Base-by-base conservation (phyloP, 2,797 vertebrate genomes). In the Pogoniulus pusillus region DNA sequence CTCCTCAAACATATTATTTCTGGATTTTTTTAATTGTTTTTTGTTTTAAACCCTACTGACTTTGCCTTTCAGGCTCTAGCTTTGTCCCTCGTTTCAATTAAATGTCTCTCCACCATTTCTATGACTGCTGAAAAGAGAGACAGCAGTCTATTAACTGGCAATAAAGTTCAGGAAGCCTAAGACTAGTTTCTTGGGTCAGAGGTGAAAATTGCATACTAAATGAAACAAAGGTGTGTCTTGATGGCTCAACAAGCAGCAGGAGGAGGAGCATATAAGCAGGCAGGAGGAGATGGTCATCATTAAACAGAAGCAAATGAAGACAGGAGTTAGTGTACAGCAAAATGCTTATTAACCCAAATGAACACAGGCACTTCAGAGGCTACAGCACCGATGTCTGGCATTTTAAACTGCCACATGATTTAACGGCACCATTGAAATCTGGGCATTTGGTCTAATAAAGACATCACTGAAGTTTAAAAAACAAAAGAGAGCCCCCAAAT, bases 111-210 rank as follows among this genome's bases (percentile, higher is more conserved):
- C 91, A 90, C 96, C 93, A 96, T 98, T 98, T 98, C 97, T 97
- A 95, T 98, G 96, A 97, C 97, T 97, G 96, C 95, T 97, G 97
- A 97, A 98, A 97, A 97, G 97, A 97, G 95, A 97, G 97, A 97
- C 97, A 96, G 97, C 97, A 98, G 97, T 97, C 98, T 98, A 98
- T 98, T 98, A 98, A 98, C 98, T 98, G 97, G 97, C 97, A 98
- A 97, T 98, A 98, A 98, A 98, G 97, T 98, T 98, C 97, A 98
- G 98, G 98, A 98, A 98, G 97, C 97, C 97, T 96, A 97, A 96
- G 97, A 98, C 97, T 97, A 97, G 97, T 97, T 98, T 97, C 97
- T 97, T 96, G 96, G 98, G 98, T 98, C 98, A 98, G 97, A 98
- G 98, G 97, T 98, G 97, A 98, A 97, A 97, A 97, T 97, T 97